Conservation (phyloP, 2,888 invertebrate genomes). For the Odontothrips loti region DNA sequence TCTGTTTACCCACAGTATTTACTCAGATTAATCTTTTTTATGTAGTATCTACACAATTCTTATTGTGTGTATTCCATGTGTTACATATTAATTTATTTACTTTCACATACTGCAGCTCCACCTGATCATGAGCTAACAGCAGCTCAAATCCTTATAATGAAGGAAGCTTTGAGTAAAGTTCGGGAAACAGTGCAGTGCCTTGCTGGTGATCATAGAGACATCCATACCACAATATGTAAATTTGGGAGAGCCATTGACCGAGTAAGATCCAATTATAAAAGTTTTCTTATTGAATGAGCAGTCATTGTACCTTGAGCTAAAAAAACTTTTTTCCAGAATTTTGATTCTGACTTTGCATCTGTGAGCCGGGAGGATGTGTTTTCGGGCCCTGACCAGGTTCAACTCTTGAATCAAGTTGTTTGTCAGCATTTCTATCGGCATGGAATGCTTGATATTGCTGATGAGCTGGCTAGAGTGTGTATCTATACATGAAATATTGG, state of each 20-base stretch:
- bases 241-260: constrained; percentile 96
- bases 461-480: constrained; percentile 63
- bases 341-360: constrained; percentile 84
- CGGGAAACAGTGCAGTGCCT: constrained; percentile 78
- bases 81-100: not conserved
- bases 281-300: constrained; percentile 34
- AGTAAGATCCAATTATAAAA: constrained; percentile 43
- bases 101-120: constrained; percentile 54
- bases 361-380: constrained; percentile 83
- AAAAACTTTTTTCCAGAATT: constrained; percentile 57
- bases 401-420: constrained; percentile 79
- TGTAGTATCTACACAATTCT: not conserved
- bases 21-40: too few relatives aligned
- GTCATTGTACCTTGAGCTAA: not conserved
- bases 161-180: constrained; percentile 69
- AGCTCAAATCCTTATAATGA: constrained; percentile 66
- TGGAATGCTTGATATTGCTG: constrained; percentile 90
- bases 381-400: constrained; percentile 62
- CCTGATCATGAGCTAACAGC: constrained; percentile 63
- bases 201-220: constrained; percentile 75
- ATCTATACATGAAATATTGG: not conserved
- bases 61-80: not conserved
- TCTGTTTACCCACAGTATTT: not conserved
- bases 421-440: constrained; percentile 94
- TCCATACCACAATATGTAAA: constrained; percentile 79